These are phyloP conservation scores for Pedionomus torquatus DNA, from an alignment of 2,113 vertebrate species.

Conservation along the genomic window DNA sequence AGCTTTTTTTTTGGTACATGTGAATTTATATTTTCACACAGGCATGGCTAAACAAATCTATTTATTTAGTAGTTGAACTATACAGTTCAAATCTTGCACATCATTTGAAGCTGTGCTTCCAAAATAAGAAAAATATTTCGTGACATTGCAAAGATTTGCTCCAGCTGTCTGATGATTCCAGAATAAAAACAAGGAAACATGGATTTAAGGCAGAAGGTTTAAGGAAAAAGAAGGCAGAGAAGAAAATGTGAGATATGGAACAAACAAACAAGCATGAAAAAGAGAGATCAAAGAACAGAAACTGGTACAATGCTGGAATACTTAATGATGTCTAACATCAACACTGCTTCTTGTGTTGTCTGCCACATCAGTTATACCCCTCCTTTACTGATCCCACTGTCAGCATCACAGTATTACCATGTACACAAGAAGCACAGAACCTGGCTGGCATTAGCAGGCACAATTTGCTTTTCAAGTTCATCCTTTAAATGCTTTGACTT, in stretches of 20 bases:
- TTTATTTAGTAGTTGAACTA: neutral
- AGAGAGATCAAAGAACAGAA: neutral
- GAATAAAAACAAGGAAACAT: neutral
- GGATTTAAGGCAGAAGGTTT: neutral
- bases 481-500: neutral
- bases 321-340: neutral
- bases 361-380: neutral
- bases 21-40: constrained; percentile 18
- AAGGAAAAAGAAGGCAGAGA: neutral
- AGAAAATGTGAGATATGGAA: neutral
- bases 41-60: neutral
- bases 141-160: neutral
- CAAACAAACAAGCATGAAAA: neutral
- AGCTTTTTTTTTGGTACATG: neutral
- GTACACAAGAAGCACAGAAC: neutral
- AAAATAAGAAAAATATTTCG: neutral
- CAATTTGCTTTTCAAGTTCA: neutral
- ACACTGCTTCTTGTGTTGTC: neutral
- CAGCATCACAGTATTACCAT: neutral
- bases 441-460: neutral
- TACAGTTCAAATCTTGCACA: constrained; percentile 9
- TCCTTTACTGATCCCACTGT: neutral
- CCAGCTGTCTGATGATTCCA: neutral
- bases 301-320: neutral
- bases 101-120: neutral